A percentile compares a stretch with the other conserved stretches of the same genome.
Conservation (phyloP, 1,140 invertebrate species). For the Augochlora pura region DNA sequence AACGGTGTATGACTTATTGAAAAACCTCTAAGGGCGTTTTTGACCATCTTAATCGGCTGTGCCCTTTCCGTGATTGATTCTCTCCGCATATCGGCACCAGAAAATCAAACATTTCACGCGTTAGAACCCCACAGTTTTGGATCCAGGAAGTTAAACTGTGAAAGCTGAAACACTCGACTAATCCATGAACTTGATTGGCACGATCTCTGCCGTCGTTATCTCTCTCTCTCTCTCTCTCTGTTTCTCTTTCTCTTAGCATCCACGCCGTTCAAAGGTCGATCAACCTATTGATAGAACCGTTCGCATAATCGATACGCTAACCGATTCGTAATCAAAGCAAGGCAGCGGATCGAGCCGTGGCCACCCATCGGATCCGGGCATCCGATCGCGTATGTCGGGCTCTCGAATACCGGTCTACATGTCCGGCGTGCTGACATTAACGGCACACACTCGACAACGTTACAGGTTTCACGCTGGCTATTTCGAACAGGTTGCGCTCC, state of each 20-base stretch:
- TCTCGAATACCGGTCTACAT: constrained; percentile 1
- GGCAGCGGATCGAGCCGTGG: neutral
- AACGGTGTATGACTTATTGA: too few species aligned
- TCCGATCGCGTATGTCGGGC: neutral
- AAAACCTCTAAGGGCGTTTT: too few species aligned
- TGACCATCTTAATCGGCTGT: too few species aligned
- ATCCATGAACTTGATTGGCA: neutral
- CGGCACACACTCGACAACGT: constrained; percentile 15
- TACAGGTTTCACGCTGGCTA: constrained; percentile 56
- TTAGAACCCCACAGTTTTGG: too few species aligned
- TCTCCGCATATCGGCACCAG: too few species aligned
- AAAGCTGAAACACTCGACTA: neutral
- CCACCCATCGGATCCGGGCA: neutral
- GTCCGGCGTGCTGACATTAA: constrained; percentile 20
- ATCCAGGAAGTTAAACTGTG: neutral
- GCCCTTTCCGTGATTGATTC: too few species aligned
- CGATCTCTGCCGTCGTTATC: neutral
- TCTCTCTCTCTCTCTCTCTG: too few species aligned
- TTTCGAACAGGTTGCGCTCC: constrained; percentile 66
- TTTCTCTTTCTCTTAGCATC: too few species aligned
- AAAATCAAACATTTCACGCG: too few species aligned
- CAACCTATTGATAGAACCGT: constrained; percentile 5
- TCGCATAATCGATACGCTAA: neutral
- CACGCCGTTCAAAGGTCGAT: neutral
- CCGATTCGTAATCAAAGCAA: too few species aligned